A percentile compares a stretch with the other conserved stretches of the same genome.
Evolutionary conservation across 1,140 invertebrate genomes (phyloP).

Genomic region (Linepithema humile): DNA sequence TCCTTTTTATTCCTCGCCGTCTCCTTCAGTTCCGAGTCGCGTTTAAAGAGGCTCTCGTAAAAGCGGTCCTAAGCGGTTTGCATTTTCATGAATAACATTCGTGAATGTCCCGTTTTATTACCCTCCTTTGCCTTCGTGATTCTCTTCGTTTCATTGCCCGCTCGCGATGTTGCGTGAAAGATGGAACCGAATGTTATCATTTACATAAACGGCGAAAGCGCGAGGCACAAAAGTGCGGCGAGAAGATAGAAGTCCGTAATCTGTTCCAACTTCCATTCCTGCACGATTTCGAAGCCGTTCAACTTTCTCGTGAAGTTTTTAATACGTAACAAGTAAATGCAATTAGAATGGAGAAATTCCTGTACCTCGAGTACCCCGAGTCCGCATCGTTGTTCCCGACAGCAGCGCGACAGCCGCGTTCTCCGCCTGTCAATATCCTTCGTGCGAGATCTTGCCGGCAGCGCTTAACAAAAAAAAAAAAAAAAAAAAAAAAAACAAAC

Average conservation of each 20-base stretch:
- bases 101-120: constrained; percentile 6
- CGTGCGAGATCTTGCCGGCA: constrained; percentile 3
- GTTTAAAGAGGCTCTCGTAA: constrained; percentile 33
- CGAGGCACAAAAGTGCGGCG: neutral
- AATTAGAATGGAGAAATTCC: constrained; percentile 26
- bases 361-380: neutral
- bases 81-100: constrained; percentile 57
- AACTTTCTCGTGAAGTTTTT: neutral
- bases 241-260: neutral
- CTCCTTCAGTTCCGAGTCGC: neutral
- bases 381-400: neutral
- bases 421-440: constrained; percentile 32
- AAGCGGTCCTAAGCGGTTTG: constrained; percentile 36
- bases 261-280: neutral
- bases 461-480: too few relatives aligned
- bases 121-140: neutral
- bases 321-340: neutral
- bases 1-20: constrained; percentile 9
- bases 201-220: neutral
- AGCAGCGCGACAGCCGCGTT: constrained; percentile 1
- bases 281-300: neutral
- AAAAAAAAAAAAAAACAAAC: too few relatives aligned
- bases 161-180: neutral
- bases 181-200: neutral
- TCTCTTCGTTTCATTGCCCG: constrained; percentile 29